These are phyloP conservation scores for Andrena chrysosceles DNA, from an alignment of 2,888 invertebrate species.

Conservation along the genomic window DNA sequence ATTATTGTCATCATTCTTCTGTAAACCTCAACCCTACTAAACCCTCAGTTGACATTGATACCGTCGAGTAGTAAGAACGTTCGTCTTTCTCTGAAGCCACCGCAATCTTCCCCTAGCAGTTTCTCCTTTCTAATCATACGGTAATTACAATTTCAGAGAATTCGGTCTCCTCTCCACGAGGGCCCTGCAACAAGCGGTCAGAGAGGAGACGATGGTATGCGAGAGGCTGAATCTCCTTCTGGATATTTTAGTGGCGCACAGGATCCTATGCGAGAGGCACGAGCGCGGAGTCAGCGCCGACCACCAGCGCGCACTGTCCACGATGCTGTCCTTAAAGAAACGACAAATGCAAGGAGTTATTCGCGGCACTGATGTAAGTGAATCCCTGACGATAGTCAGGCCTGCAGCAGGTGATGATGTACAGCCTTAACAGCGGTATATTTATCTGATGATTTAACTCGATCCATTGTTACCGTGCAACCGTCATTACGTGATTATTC, in stretches of 20 bases:
- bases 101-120: background rate
- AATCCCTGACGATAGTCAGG: background rate
- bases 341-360: constrained; percentile 88
- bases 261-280: constrained; percentile 87
- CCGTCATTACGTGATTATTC: constrained; percentile 58
- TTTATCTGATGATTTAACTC: constrained; percentile 50
- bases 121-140: background rate
- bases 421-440: constrained; percentile 24
- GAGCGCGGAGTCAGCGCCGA: constrained; percentile 88
- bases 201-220: constrained; percentile 87
- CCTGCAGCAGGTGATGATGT: constrained; percentile 24
- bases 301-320: constrained; percentile 87
- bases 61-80: too few relatives aligned
- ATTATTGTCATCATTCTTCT: too few relatives aligned
- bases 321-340: constrained; percentile 88
- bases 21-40: too few relatives aligned
- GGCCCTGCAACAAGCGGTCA: constrained; percentile 86
- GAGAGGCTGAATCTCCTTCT: constrained; percentile 86
- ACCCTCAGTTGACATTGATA: too few relatives aligned
- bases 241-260: constrained; percentile 86
- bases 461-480: constrained; percentile 20
- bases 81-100: too few relatives aligned
- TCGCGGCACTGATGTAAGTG: constrained; percentile 86
- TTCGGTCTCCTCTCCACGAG: constrained; percentile 85
- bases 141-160: constrained; percentile 82